Conservation (phyloP, 1,140 invertebrate species). For the Parapsyche elsis region DNA sequence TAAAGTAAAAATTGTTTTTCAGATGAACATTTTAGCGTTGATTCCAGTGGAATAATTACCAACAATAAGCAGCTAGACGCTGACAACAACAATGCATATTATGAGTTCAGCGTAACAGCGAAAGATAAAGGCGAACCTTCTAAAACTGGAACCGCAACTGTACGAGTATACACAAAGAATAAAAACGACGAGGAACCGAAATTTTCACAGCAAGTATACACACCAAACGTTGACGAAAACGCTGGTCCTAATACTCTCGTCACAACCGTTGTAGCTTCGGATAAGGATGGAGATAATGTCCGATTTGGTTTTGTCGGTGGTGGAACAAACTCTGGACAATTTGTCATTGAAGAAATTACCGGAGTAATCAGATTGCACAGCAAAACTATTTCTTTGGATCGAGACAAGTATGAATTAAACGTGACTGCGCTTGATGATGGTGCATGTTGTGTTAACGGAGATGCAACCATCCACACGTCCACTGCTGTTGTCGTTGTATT, state of each 20-base stretch:
- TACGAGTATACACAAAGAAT: slow-evolving; percentile 94
- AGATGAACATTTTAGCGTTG: slow-evolving; percentile 93
- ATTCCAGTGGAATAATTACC: slow-evolving; percentile 89
- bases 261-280: slow-evolving; percentile 93
- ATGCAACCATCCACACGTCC: slow-evolving; percentile 86
- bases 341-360: slow-evolving; percentile 95
- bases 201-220: slow-evolving; percentile 96
- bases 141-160: slow-evolving; percentile 91
- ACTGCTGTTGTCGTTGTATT: slow-evolving; percentile 97
- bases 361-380: slow-evolving; percentile 91
- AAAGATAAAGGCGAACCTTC: slow-evolving; percentile 93
- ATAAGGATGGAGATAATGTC: slow-evolving; percentile 96
- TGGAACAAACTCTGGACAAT: slow-evolving; percentile 88
- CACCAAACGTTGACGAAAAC: slow-evolving; percentile 95
- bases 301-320: slow-evolving; percentile 93
- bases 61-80: slow-evolving; percentile 94
- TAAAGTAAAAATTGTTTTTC: slow-evolving; percentile 61
- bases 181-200: slow-evolving; percentile 97
- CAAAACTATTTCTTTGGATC: slow-evolving; percentile 84
- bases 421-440: slow-evolving; percentile 95
- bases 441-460: slow-evolving; percentile 89
- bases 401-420: slow-evolving; percentile 93
- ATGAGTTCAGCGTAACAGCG: slow-evolving; percentile 92
- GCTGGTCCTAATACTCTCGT: slow-evolving; percentile 93
- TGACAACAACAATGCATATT: slow-evolving; percentile 96